Conservation (phyloP, 2,797 vertebrate species). For the Microcaecilia unicolor region DNA sequence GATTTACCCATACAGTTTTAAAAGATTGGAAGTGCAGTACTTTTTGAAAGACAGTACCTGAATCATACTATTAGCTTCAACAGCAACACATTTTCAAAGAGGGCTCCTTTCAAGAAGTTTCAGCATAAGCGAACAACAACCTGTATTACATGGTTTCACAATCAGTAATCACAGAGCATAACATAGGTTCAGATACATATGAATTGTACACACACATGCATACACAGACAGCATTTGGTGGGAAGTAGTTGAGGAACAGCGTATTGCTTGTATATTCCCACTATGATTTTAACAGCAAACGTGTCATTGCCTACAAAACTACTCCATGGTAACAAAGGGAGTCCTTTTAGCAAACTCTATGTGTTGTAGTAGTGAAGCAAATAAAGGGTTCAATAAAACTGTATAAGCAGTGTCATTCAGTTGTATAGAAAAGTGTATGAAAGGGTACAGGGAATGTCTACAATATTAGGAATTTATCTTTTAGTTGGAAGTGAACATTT, state of each 20-base stretch:
- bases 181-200: too few relatives aligned
- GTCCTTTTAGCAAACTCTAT: conserved; percentile 47
- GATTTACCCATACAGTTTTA: conserved; percentile 54
- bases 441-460: too few relatives aligned
- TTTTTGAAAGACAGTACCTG: conserved; percentile 73
- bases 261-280: too few relatives aligned
- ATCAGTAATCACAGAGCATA: conserved; percentile 73
- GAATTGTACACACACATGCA: too few relatives aligned
- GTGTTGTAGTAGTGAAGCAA: conserved; percentile 50
- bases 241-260: too few relatives aligned
- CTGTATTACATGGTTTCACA: conserved; percentile 87
- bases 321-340: conserved; percentile 36
- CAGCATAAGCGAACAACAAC: conserved; percentile 86
- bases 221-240: too few relatives aligned
- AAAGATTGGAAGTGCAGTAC: conserved; percentile 64
- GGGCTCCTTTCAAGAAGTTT: conserved; percentile 76
- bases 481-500: too few relatives aligned
- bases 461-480: too few relatives aligned
- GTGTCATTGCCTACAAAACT: conserved; percentile 28
- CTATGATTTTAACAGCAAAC: conserved; percentile 14
- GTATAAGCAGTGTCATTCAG: conserved; percentile 40
- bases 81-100: conserved; percentile 76
- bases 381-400: conserved; percentile 63
- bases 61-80: conserved; percentile 73
- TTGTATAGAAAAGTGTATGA: too few relatives aligned